A percentile compares a stretch with the other conserved stretches of the same genome.
phyloP scores from a whole-genome alignment of 2,113 vertebrate species.

The Vidua macroura region DNA sequence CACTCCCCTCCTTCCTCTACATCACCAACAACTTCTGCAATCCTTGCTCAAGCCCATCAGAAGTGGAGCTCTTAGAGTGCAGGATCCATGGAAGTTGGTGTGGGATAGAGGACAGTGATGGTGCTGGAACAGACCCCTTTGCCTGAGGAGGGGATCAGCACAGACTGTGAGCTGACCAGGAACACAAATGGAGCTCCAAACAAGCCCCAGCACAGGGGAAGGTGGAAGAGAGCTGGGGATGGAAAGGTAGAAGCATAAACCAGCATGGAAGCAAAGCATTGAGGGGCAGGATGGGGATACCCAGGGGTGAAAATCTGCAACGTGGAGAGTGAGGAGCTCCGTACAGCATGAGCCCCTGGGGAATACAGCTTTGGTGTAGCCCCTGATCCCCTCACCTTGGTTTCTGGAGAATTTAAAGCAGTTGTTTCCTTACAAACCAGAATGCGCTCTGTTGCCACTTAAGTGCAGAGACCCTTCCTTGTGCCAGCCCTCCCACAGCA shows the following conservation, averaged over 20 bases:
- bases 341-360: fast-evolving
- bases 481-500: neutral
- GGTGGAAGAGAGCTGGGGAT: neutral
- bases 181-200: neutral
- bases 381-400: neutral
- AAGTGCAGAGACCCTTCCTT: neutral
- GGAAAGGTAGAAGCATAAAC: neutral
- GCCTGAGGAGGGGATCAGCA: neutral
- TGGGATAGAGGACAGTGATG: fast-evolving
- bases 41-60: neutral
- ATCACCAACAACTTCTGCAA: neutral
- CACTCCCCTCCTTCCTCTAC: neutral
- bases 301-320: neutral
- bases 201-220: neutral
- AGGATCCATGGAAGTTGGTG: neutral
- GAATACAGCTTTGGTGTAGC: neutral
- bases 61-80: fast-evolving
- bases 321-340: fast-evolving
- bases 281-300: neutral
- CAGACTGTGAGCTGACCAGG: neutral
- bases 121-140: neutral
- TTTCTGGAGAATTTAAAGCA: neutral
- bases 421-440: neutral
- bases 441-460: neutral
- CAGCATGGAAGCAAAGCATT: neutral